phyloP scores from a whole-genome alignment of 2,113 vertebrate genomes.

The Scomber japonicus region DNA sequence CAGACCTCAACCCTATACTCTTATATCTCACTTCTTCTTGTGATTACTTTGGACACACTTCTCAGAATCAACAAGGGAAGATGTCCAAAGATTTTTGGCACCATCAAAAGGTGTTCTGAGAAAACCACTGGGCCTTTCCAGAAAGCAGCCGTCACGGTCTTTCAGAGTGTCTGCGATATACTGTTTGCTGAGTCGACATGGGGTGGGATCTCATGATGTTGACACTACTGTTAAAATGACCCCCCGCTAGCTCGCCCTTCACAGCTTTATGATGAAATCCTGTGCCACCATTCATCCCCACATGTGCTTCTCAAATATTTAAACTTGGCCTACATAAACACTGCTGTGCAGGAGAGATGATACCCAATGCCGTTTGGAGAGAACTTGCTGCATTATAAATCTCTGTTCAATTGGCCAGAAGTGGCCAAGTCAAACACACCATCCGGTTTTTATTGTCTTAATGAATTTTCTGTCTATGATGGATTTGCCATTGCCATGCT shows the following conservation, averaged over 20 bases:
- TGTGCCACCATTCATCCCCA: slow-evolving; percentile 79
- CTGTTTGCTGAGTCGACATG: slow-evolving; percentile 83
- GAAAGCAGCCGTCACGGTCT: slow-evolving; percentile 62
- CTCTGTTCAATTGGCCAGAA: slow-evolving; percentile 63
- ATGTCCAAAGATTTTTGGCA: slow-evolving; percentile 60
- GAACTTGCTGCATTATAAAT: slow-evolving; percentile 72
- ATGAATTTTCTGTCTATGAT: slow-evolving; percentile 66
- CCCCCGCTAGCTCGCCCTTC: slow-evolving; percentile 79
- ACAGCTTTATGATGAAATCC: slow-evolving; percentile 84
- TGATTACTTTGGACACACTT: slow-evolving; percentile 45
- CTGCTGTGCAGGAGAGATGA: slow-evolving; percentile 54
- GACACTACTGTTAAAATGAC: slow-evolving; percentile 83
- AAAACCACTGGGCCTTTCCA: slow-evolving; percentile 73
- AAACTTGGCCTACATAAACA: slow-evolving; percentile 81
- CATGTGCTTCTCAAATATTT: slow-evolving; percentile 87
- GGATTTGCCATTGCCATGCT: slow-evolving; percentile 22
- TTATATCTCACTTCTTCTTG: slow-evolving; percentile 15
- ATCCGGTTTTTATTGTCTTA: slow-evolving; percentile 61
- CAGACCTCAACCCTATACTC: slow-evolving; percentile 13
- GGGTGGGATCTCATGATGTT: slow-evolving; percentile 76
- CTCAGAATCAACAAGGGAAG: slow-evolving; percentile 33
- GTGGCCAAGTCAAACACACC: slow-evolving; percentile 74
- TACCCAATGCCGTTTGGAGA: slow-evolving; percentile 55
- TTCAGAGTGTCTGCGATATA: slow-evolving; percentile 58
- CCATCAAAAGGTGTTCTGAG: slow-evolving; percentile 74